Percentiles rank a stretch among this genome's conserved stretches.
These are phyloP conservation scores for Aptenodytes patagonicus DNA, from an alignment of 2,113 vertebrate species.

Conservation along the genomic window DNA sequence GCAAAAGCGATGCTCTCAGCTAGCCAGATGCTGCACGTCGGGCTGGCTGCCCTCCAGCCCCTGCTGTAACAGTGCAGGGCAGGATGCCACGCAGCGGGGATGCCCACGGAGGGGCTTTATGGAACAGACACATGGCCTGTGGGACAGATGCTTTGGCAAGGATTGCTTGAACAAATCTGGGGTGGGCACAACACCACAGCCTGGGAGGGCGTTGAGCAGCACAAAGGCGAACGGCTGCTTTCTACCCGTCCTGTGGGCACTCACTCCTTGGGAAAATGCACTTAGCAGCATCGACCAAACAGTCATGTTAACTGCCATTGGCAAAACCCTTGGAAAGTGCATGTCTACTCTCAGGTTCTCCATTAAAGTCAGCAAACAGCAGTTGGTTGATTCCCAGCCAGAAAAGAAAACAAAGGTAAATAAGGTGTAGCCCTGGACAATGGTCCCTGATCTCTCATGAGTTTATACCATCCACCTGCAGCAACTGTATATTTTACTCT, in stretches of 20 bases:
- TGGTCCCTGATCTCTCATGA: neutral
- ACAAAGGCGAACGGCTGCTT: accelerated
- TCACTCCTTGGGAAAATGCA: neutral
- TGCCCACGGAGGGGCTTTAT: neutral
- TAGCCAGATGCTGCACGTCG: accelerated
- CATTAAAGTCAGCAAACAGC: neutral
- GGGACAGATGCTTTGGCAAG: neutral
- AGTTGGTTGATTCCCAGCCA: neutral
- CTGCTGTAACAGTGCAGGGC: neutral
- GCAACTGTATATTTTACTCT: neutral
- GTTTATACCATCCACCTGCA: neutral
- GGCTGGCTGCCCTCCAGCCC: neutral
- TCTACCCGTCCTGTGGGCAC: neutral
- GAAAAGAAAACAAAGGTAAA: neutral
- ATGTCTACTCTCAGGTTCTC: neutral
- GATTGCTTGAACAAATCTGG: neutral
- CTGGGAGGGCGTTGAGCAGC: neutral
- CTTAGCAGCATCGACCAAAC: neutral
- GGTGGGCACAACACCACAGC: too few species aligned
- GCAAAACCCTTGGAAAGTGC: neutral
- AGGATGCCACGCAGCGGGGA: neutral
- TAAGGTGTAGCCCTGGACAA: neutral
- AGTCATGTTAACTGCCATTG: accelerated
- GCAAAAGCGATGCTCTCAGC: neutral
- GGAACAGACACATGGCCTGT: neutral